phyloP scores from a whole-genome alignment of 2,888 invertebrate species.

The Drosophila rubida region DNA sequence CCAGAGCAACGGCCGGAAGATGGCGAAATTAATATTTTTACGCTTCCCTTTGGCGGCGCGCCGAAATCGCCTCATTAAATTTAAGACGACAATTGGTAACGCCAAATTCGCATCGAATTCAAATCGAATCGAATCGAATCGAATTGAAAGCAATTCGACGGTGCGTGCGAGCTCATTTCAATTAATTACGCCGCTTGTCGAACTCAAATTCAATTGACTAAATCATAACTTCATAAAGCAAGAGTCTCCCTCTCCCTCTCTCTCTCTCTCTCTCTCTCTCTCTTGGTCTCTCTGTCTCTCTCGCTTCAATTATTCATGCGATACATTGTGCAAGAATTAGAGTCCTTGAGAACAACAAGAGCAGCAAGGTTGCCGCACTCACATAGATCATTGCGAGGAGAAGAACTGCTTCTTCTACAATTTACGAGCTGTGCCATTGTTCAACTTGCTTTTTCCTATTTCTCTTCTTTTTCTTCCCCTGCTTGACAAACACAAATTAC shows the following conservation, averaged over 20 bases:
- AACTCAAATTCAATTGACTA: background rate
- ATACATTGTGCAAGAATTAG: background rate
- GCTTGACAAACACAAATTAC: background rate
- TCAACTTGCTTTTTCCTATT: background rate
- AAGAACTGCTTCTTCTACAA: constrained; percentile 4
- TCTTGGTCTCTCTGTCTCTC: background rate
- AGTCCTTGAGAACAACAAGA: background rate
- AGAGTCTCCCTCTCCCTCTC: background rate
- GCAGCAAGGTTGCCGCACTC: background rate
- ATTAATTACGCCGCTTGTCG: constrained; percentile 21
- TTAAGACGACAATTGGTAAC: constrained; percentile 43
- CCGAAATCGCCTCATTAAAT: constrained; percentile 49
- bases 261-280: too few species aligned
- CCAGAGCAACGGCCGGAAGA: constrained; percentile 62
- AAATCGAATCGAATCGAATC: constrained; percentile 8
- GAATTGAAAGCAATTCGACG: too few species aligned
- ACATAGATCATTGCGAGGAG: constrained; percentile 4
- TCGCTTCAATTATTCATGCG: constrained; percentile 8
- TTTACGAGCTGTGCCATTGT: background rate
- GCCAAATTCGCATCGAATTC: constrained; percentile 21
- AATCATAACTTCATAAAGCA: background rate
- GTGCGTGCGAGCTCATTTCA: constrained; percentile 14
- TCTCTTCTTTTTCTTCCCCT: background rate
- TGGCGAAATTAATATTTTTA: constrained; percentile 70
- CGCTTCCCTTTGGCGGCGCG: constrained; percentile 26